Conservation (phyloP, 2,888 invertebrate species). For the Chaetoderma sp. region DNA sequence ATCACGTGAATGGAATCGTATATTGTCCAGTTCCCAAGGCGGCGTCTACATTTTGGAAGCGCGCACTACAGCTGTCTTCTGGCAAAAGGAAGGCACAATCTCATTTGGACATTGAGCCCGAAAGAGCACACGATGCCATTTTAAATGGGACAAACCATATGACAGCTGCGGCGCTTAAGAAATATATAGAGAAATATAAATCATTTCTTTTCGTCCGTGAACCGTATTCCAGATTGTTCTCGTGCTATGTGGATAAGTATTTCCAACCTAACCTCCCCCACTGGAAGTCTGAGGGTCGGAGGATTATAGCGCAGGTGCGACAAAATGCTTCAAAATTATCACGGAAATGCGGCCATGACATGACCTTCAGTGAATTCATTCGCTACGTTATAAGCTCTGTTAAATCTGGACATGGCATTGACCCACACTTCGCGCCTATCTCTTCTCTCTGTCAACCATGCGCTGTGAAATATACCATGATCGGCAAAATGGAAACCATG, state of each 20-base stretch:
- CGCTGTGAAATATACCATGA: conserved; percentile 11
- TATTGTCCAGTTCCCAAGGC: conserved; percentile 13
- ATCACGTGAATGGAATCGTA: not conserved
- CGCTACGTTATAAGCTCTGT: not conserved
- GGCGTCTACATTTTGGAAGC: conserved; percentile 13
- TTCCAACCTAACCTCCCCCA: not conserved
- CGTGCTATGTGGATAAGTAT: conserved; percentile 10
- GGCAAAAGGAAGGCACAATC: not conserved
- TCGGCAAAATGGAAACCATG: conserved; percentile 21
- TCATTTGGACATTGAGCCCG: conserved; percentile 3
- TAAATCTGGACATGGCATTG: not conserved
- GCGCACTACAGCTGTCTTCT: conserved; percentile 3
- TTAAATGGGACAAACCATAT: not conserved
- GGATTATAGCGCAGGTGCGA: not conserved
- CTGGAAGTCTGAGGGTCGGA: not conserved
- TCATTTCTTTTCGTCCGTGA: conserved; percentile 16
- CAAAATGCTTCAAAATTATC: not conserved
- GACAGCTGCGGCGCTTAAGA: not conserved
- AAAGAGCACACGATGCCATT: not conserved
- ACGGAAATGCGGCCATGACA: not conserved
- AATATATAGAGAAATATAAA: not conserved
- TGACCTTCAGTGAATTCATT: conserved; percentile 13
- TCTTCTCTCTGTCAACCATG: conserved; percentile 5
- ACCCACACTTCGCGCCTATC: conserved; percentile 12
- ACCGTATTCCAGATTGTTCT: conserved; percentile 5